Evolutionary conservation across 2,888 invertebrate genomes (phyloP), one percentile per base, ranked within the genome.

Genomic region (Rhyacophila evoluta): DNA sequence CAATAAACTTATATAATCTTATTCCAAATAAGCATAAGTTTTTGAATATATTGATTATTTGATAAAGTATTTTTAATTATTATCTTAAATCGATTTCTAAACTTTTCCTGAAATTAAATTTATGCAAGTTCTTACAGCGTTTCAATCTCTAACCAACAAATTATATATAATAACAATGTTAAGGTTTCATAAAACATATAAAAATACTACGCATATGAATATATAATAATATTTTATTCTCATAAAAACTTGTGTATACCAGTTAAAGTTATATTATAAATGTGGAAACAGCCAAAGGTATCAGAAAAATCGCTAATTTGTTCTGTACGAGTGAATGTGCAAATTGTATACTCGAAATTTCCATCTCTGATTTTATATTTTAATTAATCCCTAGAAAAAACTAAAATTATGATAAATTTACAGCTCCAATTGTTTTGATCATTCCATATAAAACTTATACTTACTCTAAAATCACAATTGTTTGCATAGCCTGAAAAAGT

Each of bases 31-130:
- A 73, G 73, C 72, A 78, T 81, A 81, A 76, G 74, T 81, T 78
- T 81, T 76, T 81, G 79, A 81, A 71, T 74, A 79, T 75, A 81
- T 81, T 55, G 70, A 72, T 80, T 76, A 78, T 79, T 81, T 75
- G 76, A 73, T 72, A 80, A 72, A 75, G 71, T 78, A 80, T 78
- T 80, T 75, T 80, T 76, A 78, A 79, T 76, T 71, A 81, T 76
- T 77, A 78, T 75, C 74, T 78, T 75, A 12, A 33, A 71, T 78
- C 76, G 41, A 72, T 76, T 74, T 81, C 74, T 79, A 74, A 79
- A 81, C 36, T 78, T 78, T 76, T 79, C 78, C 37, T 81, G 69
- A 75, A 76, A 55, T 78, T 78, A 81, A 79, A 76, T 70, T 39
- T 68, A 75, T 75, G 69, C 76, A 75, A 77, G 41, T 72, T 75